phyloP scores from a whole-genome alignment of 2,888 invertebrate species.

The Lasius fuliginosus region DNA sequence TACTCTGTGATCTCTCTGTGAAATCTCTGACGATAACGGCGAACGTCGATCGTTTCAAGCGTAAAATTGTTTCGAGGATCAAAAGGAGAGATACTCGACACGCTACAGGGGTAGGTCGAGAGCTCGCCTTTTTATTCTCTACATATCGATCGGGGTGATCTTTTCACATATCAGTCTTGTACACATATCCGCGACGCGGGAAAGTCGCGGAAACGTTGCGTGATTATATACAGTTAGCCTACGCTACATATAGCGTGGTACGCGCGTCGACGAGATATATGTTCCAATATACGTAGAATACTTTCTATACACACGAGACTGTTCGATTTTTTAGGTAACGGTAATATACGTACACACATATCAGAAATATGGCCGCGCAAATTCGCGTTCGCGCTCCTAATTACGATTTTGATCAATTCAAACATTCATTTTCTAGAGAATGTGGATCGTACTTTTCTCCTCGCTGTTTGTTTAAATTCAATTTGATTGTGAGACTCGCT shows the following conservation, averaged over 20 bases:
- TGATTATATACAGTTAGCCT: constrained; percentile 64
- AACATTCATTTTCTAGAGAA: not conserved
- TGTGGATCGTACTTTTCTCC: not conserved
- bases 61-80: constrained; percentile 47
- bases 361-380: not conserved
- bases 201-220: constrained; percentile 52
- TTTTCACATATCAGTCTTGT: constrained; percentile 72
- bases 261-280: constrained; percentile 52
- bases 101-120: constrained; percentile 52
- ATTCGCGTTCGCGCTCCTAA: constrained; percentile 29
- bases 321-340: constrained; percentile 63
- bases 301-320: constrained; percentile 39
- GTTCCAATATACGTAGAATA: constrained; percentile 54
- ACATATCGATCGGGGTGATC: constrained; percentile 74
- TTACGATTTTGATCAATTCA: not conserved
- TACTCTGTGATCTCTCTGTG: constrained; percentile 17
- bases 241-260: constrained; percentile 51
- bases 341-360: constrained; percentile 15
- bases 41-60: constrained; percentile 35
- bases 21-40: constrained; percentile 20
- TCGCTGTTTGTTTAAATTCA: not conserved
- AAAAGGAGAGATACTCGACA: constrained; percentile 45
- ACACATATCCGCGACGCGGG: constrained; percentile 53
- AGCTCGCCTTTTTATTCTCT: constrained; percentile 68
- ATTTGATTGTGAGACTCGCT: not conserved